Evolutionary conservation across 2,888 invertebrate species (phyloP).

Genomic region (Zhuqinia jingwanae): DNA sequence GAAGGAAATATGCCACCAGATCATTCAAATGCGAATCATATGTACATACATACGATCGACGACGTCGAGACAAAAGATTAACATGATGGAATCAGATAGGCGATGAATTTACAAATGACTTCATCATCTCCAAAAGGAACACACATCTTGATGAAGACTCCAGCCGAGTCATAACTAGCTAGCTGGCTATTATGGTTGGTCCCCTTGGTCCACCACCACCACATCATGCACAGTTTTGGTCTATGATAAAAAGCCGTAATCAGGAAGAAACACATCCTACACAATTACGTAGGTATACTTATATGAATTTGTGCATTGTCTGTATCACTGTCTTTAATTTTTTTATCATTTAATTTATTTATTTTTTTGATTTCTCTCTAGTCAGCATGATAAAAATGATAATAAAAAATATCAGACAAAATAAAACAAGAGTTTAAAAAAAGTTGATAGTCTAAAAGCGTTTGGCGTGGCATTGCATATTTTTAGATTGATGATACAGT

Average conservation of each 20-base stretch:
- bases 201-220: neutral
- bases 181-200: neutral
- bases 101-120: conserved; percentile 71
- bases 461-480: conserved; percentile 13
- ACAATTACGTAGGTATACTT: no score
- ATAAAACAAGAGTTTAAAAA: conserved; percentile 11
- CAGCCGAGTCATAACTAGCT: conserved; percentile 15
- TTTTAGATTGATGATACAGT: conserved; percentile 7
- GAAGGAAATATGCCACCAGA: no score
- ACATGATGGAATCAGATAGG: conserved; percentile 62
- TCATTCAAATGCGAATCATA: no score
- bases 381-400: conserved; percentile 60
- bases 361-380: conserved; percentile 46
- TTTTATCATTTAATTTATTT: no score
- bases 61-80: conserved; percentile 53
- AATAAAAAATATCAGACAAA: conserved; percentile 17
- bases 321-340: conserved; percentile 51
- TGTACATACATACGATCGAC: conserved; percentile 10
- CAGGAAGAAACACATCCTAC: neutral
- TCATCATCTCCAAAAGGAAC: conserved; percentile 60
- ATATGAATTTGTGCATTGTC: neutral
- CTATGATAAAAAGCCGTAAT: neutral
- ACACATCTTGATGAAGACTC: conserved; percentile 57
- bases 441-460: neutral
- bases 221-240: no score